phyloP scores from a whole-genome alignment of 1,140 invertebrate genomes.

The Ctenoplectra terminalis region DNA sequence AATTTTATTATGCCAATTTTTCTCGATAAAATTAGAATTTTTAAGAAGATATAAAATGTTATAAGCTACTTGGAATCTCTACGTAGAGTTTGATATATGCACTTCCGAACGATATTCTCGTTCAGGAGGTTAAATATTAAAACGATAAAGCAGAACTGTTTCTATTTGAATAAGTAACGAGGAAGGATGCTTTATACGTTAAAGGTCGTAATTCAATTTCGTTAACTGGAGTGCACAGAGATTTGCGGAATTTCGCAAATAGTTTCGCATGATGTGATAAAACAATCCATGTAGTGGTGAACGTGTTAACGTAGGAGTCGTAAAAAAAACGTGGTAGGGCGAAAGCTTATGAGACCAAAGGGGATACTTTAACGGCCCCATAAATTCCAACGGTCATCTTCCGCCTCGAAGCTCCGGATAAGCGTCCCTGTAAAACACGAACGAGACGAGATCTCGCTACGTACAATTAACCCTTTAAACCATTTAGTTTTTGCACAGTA shows the following conservation, averaged over 20 bases:
- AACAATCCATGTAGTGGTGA: slow-evolving; percentile 55
- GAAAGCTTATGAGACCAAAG: slow-evolving; percentile 72
- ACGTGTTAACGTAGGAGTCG: slow-evolving; percentile 76
- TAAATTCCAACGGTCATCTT: slow-evolving; percentile 81
- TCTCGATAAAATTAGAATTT: not conserved
- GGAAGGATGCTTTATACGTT: not conserved
- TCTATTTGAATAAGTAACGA: slow-evolving; percentile 6
- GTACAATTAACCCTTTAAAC: slow-evolving; percentile 70
- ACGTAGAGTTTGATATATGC: not conserved
- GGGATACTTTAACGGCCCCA: slow-evolving; percentile 76
- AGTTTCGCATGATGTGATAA: slow-evolving; percentile 53
- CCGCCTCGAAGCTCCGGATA: slow-evolving; percentile 72
- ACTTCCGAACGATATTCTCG: not conserved
- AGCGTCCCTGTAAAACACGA: slow-evolving; percentile 74
- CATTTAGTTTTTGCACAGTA: slow-evolving; percentile 21
- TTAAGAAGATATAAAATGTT: not conserved
- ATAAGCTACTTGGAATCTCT: not conserved
- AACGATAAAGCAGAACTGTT: too few species aligned
- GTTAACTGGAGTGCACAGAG: slow-evolving; percentile 38
- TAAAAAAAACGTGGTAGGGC: slow-evolving; percentile 71
- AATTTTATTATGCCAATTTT: not conserved
- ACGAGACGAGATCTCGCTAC: slow-evolving; percentile 61
- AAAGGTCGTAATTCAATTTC: slow-evolving; percentile 26
- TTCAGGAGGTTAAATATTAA: slow-evolving; percentile 8
- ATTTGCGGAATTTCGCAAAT: slow-evolving; percentile 60